Evolutionary conservation across 2,797 vertebrate genomes (phyloP).

Genomic region (Halcyon smyrnensis): DNA sequence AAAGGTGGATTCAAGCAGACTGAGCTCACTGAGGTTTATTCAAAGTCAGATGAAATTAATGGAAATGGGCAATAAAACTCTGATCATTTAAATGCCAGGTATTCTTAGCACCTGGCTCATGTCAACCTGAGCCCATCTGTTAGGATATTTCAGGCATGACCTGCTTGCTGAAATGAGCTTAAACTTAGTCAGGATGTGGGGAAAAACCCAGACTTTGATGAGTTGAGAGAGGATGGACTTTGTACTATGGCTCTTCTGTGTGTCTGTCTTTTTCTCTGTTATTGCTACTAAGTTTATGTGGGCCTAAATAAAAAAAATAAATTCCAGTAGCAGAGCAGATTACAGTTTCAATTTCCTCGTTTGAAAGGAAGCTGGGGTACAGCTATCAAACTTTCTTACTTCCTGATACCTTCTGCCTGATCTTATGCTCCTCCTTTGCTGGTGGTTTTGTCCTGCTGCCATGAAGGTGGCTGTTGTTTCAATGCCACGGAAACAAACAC

Average conservation of each 20-base stretch:
- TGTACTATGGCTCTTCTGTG: not conserved
- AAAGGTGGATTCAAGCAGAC: not conserved
- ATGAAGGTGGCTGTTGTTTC: not conserved
- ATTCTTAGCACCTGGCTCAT: not conserved
- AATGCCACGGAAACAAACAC: not conserved
- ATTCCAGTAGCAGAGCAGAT: not conserved
- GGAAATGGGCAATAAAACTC: not conserved
- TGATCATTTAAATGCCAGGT: conserved; percentile 14
- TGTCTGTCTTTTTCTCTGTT: not conserved
- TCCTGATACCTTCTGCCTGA: not conserved
- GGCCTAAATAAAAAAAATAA: not conserved
- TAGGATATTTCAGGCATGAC: not conserved
- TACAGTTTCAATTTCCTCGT: conserved; percentile 13
- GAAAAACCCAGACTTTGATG: not conserved
- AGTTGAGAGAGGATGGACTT: not conserved
- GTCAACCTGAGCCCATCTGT: conserved; percentile 16
- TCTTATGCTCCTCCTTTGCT: not conserved
- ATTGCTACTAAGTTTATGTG: not conserved
- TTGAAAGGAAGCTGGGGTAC: not conserved
- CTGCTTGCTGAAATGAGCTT: not conserved
- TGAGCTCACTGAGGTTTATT: not conserved
- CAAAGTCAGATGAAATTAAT: conserved; percentile 1
- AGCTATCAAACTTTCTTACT: not conserved
- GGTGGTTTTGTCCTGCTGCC: not conserved
- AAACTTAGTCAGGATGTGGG: not conserved